phyloP scores from a whole-genome alignment of 1,140 invertebrate genomes.

The Habropoda laboriosa region DNA sequence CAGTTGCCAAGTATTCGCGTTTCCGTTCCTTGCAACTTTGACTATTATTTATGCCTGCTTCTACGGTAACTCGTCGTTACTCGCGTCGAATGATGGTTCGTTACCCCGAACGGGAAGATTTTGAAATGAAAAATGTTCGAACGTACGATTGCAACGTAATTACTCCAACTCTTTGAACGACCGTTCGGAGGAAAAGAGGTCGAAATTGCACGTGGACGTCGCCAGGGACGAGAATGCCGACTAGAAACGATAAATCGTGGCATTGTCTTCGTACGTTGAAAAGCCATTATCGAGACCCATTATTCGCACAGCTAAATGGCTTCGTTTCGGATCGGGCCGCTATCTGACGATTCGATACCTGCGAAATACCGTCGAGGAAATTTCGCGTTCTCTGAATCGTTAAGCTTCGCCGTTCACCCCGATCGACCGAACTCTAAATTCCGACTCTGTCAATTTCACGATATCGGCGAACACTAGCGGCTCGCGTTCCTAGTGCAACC shows the following conservation, averaged over 20 bases:
- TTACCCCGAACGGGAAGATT: conserved; percentile 51
- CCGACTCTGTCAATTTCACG: conserved; percentile 53
- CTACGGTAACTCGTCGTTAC: conserved; percentile 45
- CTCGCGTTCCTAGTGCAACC: background rate
- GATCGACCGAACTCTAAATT: conserved; percentile 53
- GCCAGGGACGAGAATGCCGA: conserved; percentile 44
- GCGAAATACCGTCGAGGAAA: conserved; percentile 58
- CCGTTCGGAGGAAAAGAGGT: background rate
- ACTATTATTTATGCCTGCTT: conserved; percentile 5
- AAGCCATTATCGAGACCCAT: conserved; percentile 64
- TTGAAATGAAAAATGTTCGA: background rate
- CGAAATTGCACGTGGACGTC: background rate
- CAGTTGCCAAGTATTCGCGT: background rate
- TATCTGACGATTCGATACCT: conserved; percentile 60
- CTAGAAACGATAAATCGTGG: conserved; percentile 66
- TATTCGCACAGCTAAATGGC: conserved; percentile 63
- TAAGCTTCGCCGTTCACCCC: conserved; percentile 53
- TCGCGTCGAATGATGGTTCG: conserved; percentile 44
- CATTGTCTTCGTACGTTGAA: conserved; percentile 64
- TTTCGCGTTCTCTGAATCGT: conserved; percentile 61
- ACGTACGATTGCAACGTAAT: background rate
- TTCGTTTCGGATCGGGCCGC: conserved; percentile 38
- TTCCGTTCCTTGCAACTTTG: background rate
- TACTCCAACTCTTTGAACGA: background rate
- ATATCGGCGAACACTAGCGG: conserved; percentile 3